Conservation (phyloP, 2,888 invertebrate genomes). For the Trichogramma evanescens region DNA sequence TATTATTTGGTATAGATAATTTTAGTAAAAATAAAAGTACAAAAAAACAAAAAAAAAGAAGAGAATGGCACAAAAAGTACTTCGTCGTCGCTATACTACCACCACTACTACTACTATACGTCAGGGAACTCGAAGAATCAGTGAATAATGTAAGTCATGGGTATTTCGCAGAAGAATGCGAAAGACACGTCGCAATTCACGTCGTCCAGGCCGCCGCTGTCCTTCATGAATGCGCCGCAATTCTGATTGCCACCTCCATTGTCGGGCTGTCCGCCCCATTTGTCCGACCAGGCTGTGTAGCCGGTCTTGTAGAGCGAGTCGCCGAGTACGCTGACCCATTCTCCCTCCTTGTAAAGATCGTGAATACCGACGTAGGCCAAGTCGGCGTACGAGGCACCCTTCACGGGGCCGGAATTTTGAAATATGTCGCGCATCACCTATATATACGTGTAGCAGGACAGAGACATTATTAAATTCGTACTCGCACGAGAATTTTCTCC, state of each 20-base stretch:
- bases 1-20: too few relatives aligned
- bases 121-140: not conserved
- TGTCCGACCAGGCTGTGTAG: constrained; percentile 39
- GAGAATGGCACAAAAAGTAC: too few relatives aligned
- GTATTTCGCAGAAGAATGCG: constrained; percentile 38
- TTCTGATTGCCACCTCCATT: constrained; percentile 39
- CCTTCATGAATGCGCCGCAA: constrained; percentile 35
- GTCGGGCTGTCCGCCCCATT: constrained; percentile 40
- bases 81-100: too few relatives aligned
- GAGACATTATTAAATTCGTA: too few relatives aligned
- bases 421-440: constrained; percentile 30
- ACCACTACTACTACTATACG: not conserved
- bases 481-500: too few relatives aligned
- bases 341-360: constrained; percentile 38
- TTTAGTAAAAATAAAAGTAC: too few relatives aligned
- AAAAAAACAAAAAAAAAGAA: too few relatives aligned
- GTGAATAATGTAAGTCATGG: constrained; percentile 21
- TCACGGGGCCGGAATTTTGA: constrained; percentile 24
- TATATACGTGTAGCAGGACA: not conserved
- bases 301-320: constrained; percentile 40
- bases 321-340: constrained; percentile 40
- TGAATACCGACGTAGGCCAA: constrained; percentile 37
- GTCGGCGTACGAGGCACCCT: constrained; percentile 30
- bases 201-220: constrained; percentile 39
- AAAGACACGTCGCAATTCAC: constrained; percentile 37